Evolutionary conservation across 2,888 invertebrate genomes (phyloP).

Genomic region (Drosophila mimetica): DNA sequence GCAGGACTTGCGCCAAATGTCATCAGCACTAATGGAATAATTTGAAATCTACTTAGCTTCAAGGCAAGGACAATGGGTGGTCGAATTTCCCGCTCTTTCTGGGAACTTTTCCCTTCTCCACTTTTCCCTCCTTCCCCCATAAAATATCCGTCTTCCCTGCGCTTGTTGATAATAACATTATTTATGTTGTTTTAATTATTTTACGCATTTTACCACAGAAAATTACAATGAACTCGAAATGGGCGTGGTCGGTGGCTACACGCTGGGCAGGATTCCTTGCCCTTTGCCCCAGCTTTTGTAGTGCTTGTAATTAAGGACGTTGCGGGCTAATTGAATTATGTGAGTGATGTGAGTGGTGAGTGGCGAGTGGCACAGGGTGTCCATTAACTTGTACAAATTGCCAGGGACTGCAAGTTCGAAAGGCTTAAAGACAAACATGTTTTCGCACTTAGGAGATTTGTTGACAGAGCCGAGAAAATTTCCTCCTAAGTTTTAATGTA

Average conservation of each 20-base stretch:
- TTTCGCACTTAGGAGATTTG: conserved; percentile 44
- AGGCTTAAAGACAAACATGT: conserved; percentile 44
- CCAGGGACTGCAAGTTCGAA: conserved; percentile 16
- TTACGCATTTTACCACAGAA: conserved; percentile 61
- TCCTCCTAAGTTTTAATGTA: conserved; percentile 1
- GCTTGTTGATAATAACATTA: conserved; percentile 55
- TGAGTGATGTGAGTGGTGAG: conserved; percentile 34
- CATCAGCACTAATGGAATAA: conserved; percentile 79
- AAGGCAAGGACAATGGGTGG: conserved; percentile 47
- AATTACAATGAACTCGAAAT: conserved; percentile 42
- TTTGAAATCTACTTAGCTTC: conserved; percentile 77
- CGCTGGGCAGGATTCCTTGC: conserved; percentile 32
- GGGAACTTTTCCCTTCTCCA: background rate
- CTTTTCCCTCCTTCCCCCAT: no score
- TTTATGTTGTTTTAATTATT: conserved; percentile 78
- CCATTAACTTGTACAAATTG: conserved; percentile 38
- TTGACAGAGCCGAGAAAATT: conserved; percentile 23
- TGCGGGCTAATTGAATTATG: conserved; percentile 68
- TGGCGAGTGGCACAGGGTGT: conserved; percentile 46
- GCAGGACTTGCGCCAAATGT: conserved; percentile 58
- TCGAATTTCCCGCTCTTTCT: conserved; percentile 8
- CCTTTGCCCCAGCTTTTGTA: conserved; percentile 35
- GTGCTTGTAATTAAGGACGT: conserved; percentile 64
- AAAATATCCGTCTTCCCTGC: conserved; percentile 9
- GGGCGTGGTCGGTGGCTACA: conserved; percentile 41